Conservation (phyloP, 2,797 vertebrate genomes). For the Cirrhinus molitorella region DNA sequence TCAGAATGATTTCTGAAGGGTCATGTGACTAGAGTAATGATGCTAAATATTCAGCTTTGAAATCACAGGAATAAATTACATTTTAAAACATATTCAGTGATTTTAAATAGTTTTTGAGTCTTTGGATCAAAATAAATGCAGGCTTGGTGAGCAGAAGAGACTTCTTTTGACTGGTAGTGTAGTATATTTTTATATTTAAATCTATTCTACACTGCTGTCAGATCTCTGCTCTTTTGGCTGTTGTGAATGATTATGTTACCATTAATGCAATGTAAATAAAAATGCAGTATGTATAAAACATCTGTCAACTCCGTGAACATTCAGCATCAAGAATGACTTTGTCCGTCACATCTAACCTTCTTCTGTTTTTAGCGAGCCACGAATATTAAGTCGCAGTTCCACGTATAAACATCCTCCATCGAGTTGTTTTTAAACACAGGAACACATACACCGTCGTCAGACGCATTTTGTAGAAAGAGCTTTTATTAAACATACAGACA, state of each 20-base stretch:
- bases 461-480: constrained; percentile 93
- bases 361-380: not conserved
- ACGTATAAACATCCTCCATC: not conserved
- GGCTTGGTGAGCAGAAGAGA: too few relatives aligned
- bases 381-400: not conserved
- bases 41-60: too few relatives aligned
- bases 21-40: too few relatives aligned
- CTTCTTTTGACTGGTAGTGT: too few relatives aligned
- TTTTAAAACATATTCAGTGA: too few relatives aligned
- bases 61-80: too few relatives aligned
- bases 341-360: too few relatives aligned
- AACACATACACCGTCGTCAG: not conserved
- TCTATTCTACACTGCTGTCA: not conserved
- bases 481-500: constrained; percentile 99
- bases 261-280: not conserved
- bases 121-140: too few relatives aligned
- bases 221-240: not conserved
- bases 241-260: not conserved
- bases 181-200: not conserved
- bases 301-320: not conserved
- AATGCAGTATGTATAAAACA: not conserved
- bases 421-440: not conserved
- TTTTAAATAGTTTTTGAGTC: too few relatives aligned
- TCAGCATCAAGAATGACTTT: not conserved
- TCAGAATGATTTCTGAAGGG: too few relatives aligned